A percentile compares a stretch with the other conserved stretches of the same genome.
Conservation (phyloP, 2,888 invertebrate genomes). For the Meloe dianella region DNA sequence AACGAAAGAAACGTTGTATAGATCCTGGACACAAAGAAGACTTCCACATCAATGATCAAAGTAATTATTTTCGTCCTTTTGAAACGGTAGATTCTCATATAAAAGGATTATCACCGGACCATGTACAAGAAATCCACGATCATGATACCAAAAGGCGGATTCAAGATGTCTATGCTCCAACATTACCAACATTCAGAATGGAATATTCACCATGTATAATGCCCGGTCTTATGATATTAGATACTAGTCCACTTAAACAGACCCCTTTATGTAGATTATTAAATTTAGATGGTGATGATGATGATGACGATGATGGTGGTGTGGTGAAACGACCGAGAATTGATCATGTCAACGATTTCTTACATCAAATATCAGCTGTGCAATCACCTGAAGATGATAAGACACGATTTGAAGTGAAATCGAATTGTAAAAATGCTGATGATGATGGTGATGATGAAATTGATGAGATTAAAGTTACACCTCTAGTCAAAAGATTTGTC, state of each 20-base stretch:
- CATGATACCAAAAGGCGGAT: slow-evolving; percentile 31
- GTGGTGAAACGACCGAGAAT: slow-evolving; percentile 53
- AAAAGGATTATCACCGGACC: slow-evolving; percentile 41
- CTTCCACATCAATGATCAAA: slow-evolving; percentile 33
- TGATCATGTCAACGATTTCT: slow-evolving; percentile 53
- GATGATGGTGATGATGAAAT: slow-evolving; percentile 6
- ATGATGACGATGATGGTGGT: slow-evolving; percentile 43
- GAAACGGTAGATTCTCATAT: slow-evolving; percentile 56
- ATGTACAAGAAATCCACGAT: slow-evolving; percentile 6
- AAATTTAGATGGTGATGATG: slow-evolving; percentile 44
- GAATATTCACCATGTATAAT: slow-evolving; percentile 61
- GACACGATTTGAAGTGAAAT: slow-evolving; percentile 31
- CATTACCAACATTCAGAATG: slow-evolving; percentile 64
- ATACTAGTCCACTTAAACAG: slow-evolving; percentile 61
- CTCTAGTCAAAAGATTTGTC: slow-evolving; percentile 66
- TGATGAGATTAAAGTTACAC: slow-evolving; percentile 60
- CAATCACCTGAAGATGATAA: slow-evolving; percentile 47
- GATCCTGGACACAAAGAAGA: slow-evolving; percentile 44
- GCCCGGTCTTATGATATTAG: slow-evolving; percentile 54
- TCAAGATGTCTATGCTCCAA: slow-evolving; percentile 58
- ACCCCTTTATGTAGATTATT: slow-evolving; percentile 47
- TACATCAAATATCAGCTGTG: slow-evolving; percentile 51
- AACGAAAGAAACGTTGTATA: slow-evolving; percentile 55
- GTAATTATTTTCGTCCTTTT: slow-evolving; percentile 53
- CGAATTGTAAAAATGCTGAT: slow-evolving; percentile 5